phyloP scores from a whole-genome alignment of 2,113 vertebrate species.

The Mungos mungo region DNA sequence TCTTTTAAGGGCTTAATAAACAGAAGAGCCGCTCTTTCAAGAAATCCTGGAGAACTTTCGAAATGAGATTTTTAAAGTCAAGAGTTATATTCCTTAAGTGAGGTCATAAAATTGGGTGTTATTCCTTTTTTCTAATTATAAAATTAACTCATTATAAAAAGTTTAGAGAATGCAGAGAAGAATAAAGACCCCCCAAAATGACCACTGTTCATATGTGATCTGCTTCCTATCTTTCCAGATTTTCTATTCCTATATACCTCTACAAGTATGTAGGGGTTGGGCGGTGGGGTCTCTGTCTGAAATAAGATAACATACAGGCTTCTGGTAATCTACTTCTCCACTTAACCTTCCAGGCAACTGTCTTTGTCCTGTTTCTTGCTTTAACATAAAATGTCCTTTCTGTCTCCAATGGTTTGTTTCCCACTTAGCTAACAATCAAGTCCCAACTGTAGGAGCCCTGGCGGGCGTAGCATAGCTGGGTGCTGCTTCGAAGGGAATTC shows the following conservation, averaged over 20 bases:
- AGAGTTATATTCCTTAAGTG: slow-evolving; percentile 30
- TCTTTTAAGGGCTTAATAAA: slow-evolving; percentile 77
- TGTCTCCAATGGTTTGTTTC: slow-evolving; percentile 69
- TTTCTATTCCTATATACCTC: not conserved
- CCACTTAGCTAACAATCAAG: slow-evolving; percentile 58
- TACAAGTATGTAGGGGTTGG: not conserved
- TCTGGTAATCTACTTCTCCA: not conserved
- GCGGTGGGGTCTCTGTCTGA: not conserved
- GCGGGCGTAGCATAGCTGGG: slow-evolving; percentile 70
- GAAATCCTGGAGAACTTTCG: slow-evolving; percentile 59
- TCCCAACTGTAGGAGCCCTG: slow-evolving; percentile 56
- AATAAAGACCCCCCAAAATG: not conserved
- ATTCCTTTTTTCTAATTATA: not conserved
- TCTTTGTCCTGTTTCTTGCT: slow-evolving; percentile 19
- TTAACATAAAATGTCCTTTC: slow-evolving; percentile 77
- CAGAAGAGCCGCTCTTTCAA: slow-evolving; percentile 74
- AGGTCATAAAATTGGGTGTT: not conserved
- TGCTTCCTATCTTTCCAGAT: not conserved
- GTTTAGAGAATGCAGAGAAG: not conserved
- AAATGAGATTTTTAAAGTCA: slow-evolving; percentile 43
- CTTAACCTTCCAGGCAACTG: not conserved
- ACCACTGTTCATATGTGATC: not conserved
- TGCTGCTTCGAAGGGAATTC: slow-evolving; percentile 76
- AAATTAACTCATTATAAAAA: slow-evolving; percentile 36
- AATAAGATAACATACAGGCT: slow-evolving; percentile 9